Conservation (phyloP, 2,113 vertebrate species). For the Chaetops frenatus region DNA sequence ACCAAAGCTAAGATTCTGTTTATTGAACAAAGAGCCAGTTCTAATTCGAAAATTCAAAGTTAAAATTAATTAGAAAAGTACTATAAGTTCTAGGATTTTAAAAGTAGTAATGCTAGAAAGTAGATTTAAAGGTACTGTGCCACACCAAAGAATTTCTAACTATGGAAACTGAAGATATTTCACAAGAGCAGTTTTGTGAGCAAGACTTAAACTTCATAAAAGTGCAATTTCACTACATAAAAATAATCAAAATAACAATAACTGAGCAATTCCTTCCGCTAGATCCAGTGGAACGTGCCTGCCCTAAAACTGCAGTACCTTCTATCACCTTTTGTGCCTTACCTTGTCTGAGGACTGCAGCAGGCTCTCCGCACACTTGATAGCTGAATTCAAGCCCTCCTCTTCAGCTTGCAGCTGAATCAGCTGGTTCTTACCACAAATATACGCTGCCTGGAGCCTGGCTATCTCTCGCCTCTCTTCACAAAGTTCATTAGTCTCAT, state of each 20-base stretch:
- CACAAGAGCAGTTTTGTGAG: not conserved
- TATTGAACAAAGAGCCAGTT: not conserved
- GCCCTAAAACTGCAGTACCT: not conserved
- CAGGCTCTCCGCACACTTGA: slow-evolving; percentile 76
- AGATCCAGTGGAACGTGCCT: not conserved
- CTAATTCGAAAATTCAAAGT: not conserved
- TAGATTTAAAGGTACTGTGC: not conserved
- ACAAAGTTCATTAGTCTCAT: slow-evolving; percentile 10
- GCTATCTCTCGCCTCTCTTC: slow-evolving; percentile 74
- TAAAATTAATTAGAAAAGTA: not conserved
- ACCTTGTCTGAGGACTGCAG: slow-evolving; percentile 57
- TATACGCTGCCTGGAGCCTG: slow-evolving; percentile 78
- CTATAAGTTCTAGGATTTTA: not conserved
- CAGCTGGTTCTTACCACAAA: slow-evolving; percentile 79
- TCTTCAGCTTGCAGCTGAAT: slow-evolving; percentile 77
- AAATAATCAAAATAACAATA: not conserved
- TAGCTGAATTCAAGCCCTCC: slow-evolving; percentile 65
- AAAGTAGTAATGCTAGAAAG: not conserved
- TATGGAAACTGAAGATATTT: not conserved
- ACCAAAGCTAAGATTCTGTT: not conserved
- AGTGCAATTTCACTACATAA: not conserved
- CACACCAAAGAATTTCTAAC: not conserved
- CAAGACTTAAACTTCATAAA: not conserved
- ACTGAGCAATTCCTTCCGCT: not conserved
- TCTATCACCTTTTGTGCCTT: not conserved